phyloP scores from a whole-genome alignment of 2,113 vertebrate species.

The Cephalopterus ornatus region DNA sequence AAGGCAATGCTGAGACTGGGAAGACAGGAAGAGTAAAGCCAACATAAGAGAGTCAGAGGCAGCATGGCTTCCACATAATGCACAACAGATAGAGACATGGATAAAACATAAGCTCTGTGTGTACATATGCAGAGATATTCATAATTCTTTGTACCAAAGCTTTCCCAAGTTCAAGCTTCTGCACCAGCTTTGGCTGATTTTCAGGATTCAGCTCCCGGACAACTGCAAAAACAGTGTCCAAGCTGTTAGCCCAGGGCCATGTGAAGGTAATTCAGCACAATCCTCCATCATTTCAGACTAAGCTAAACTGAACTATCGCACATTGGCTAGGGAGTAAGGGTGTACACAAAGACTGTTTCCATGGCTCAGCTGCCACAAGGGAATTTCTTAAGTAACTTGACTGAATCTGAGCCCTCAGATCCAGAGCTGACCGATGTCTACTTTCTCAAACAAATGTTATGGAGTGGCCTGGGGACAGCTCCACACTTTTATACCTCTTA shows the following conservation, averaged over 20 bases:
- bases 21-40: neutral
- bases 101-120: neutral
- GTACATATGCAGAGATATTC: neutral
- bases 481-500: neutral
- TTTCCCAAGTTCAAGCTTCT: neutral
- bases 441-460: neutral
- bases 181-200: neutral
- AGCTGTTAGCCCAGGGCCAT: neutral
- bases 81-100: neutral
- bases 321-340: neutral
- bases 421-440: fast-evolving
- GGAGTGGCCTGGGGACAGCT: neutral
- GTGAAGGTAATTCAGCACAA: neutral
- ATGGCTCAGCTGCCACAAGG: neutral
- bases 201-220: neutral
- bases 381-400: neutral
- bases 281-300: neutral
- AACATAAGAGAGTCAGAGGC: neutral
- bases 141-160: neutral
- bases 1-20: neutral
- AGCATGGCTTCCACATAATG: neutral
- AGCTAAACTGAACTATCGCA: neutral
- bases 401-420: neutral
- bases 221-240: neutral
- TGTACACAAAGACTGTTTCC: neutral